Percentiles rank a stretch among this genome's conserved stretches.
Evolutionary conservation across 2,797 vertebrate genomes (phyloP).

Genomic region (Myripristis jacobus): DNA sequence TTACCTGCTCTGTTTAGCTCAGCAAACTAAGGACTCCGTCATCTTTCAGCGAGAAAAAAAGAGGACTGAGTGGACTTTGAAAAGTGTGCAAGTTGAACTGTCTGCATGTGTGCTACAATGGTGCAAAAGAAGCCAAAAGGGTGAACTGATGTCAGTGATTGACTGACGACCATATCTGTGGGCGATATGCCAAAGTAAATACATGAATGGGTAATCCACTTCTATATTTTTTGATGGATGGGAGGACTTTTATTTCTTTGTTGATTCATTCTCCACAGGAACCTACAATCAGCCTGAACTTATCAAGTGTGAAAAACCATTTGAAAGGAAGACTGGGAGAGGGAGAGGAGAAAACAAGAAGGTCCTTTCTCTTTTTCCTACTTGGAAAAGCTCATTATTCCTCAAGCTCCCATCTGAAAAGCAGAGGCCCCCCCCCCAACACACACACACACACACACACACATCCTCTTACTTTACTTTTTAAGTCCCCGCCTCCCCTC

Average conservation of each 20-base stretch:
- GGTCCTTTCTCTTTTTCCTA: slow-evolving; percentile 72
- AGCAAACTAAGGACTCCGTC: slow-evolving; percentile 14
- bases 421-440: slow-evolving; percentile 22
- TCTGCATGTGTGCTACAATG: slow-evolving; percentile 1
- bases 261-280: slow-evolving; percentile 48
- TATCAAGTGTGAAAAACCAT: slow-evolving; percentile 84
- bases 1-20: slow-evolving; percentile 46
- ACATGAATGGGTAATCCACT: slow-evolving; percentile 31
- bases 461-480: slow-evolving; percentile 61
- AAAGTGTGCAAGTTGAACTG: not conserved
- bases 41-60: slow-evolving; percentile 17
- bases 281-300: slow-evolving; percentile 81
- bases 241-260: slow-evolving; percentile 31
- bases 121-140: slow-evolving; percentile 8
- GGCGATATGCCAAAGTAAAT: slow-evolving; percentile 29
- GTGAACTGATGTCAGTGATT: not conserved
- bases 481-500: slow-evolving; percentile 57
- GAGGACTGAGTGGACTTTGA: slow-evolving; percentile 38
- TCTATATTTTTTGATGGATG: slow-evolving; percentile 47
- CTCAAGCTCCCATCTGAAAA: slow-evolving; percentile 74
- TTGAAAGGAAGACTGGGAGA: slow-evolving; percentile 73
- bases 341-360: slow-evolving; percentile 77
- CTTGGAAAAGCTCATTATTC: slow-evolving; percentile 86
- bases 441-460: too few species aligned
- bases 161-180: slow-evolving; percentile 32